These are phyloP conservation scores for Sphyrna mokarran DNA, from an alignment of 2,113 vertebrate genomes.

Conservation along the genomic window DNA sequence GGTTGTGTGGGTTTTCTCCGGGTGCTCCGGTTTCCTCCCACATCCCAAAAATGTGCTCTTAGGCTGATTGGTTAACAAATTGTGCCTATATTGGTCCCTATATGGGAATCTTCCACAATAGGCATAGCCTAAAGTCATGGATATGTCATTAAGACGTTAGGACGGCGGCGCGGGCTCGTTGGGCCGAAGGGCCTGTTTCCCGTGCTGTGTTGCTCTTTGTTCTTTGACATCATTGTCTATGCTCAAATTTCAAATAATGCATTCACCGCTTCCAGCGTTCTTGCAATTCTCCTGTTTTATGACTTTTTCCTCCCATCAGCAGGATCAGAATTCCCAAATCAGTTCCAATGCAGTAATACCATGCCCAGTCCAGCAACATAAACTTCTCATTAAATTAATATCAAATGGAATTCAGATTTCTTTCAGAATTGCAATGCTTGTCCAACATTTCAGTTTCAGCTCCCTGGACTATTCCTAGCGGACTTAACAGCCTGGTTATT, in stretches of 20 bases:
- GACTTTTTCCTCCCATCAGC: neutral
- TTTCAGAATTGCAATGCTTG: neutral
- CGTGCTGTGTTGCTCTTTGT: no score
- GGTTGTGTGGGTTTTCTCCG: no score
- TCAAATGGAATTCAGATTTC: neutral
- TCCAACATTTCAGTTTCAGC: neutral
- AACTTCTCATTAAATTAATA: neutral
- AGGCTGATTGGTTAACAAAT: no score
- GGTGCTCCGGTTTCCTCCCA: no score
- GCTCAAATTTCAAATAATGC: neutral
- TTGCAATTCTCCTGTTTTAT: neutral
- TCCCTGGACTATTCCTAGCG: neutral
- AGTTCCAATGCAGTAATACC: neutral
- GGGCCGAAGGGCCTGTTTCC: no score
- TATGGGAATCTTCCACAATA: no score
- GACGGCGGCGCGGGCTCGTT: no score
- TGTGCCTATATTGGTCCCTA: no score
- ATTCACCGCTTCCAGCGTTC: neutral
- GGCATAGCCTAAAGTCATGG: no score
- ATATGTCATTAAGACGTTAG: no score
- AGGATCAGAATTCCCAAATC: neutral
- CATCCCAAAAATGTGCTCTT: no score
- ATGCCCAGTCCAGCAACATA: neutral
- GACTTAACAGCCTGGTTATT: neutral
- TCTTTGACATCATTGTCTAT: neutral